Evolutionary conservation across 1,140 invertebrate genomes (phyloP).

Genomic region (Euura lappo): DNA sequence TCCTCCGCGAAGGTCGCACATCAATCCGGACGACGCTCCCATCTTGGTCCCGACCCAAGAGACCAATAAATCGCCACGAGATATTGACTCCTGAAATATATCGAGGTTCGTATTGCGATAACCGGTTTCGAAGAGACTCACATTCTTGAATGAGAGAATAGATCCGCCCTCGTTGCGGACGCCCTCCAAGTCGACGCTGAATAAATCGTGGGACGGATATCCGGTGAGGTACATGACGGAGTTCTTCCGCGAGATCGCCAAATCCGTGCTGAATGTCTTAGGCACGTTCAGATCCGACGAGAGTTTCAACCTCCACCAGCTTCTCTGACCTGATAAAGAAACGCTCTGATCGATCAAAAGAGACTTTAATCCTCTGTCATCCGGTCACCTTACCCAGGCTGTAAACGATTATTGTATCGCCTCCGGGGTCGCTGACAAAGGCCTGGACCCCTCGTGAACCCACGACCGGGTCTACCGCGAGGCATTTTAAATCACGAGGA

Average conservation of each 20-base stretch:
- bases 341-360: neutral
- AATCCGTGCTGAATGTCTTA: constrained; percentile 27
- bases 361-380: too few relatives aligned
- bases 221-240: constrained; percentile 34
- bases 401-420: constrained; percentile 37
- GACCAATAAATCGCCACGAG: constrained; percentile 12
- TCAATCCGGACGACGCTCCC: constrained; percentile 37
- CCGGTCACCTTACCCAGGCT: constrained; percentile 21
- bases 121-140: neutral
- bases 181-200: constrained; percentile 31
- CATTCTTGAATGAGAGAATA: neutral
- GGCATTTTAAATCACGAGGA: constrained; percentile 22
- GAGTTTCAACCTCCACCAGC: constrained; percentile 39
- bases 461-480: constrained; percentile 29
- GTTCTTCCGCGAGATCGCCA: constrained; percentile 33
- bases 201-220: constrained; percentile 29
- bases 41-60: constrained; percentile 37
- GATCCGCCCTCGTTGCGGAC: constrained; percentile 13
- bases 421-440: constrained; percentile 36
- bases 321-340: constrained; percentile 22
- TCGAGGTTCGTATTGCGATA: neutral
- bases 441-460: constrained; percentile 25
- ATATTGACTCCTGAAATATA: constrained; percentile 7
- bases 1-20: constrained; percentile 35
- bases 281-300: constrained; percentile 23